Base-by-base conservation (phyloP, 1,140 invertebrate species). In the Apis cerana region DNA sequence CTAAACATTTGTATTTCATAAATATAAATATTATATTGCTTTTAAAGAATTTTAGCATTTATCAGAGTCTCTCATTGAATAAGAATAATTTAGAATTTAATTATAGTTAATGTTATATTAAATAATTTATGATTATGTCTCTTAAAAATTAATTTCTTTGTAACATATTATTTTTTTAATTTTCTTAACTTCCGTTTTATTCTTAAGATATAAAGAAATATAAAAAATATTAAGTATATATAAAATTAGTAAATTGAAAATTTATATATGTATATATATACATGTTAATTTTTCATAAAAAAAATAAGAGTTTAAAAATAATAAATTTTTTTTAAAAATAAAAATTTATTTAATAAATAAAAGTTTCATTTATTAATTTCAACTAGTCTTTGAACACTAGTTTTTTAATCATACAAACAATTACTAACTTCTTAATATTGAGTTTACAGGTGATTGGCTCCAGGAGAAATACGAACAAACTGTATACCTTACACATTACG, bases 381-480 rank as follows among this genome's bases (percentile, higher is more conserved):
- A 61, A 65, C n/a, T 80, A 48, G 70, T 52, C 77, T 87, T 80
- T 80, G 82, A 80, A 81, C 82, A 84, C 77, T 83, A 54, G 74
- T 56, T 74, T 67, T 50, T 82, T 50, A 56, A 71, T 74, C 82
- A 56, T 74, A 69, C 23, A 52, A 85, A 65, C 71, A 70, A 79
- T 79, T 85, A 89, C 83, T 91, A 91, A 91, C 86, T 88, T 87
- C 83, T 86, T 82, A 86, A 87, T 91, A 91, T 92, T 93, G 91
- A 93, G 92, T 93, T 93, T 91, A 82, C 92, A 93, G 92, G 85
- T 93, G 91, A 88, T 82, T 85, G 76, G 62, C 80, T 79, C 67
- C 83, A 68, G 85, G 80, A 88, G 80, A 88, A 65, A 79, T 78
- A 84, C 81, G 67, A 77, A 79, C 87, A 85, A 79, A 65, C 64